Conservation (phyloP, 2,797 vertebrate genomes). For the Echiichthys vipera region DNA sequence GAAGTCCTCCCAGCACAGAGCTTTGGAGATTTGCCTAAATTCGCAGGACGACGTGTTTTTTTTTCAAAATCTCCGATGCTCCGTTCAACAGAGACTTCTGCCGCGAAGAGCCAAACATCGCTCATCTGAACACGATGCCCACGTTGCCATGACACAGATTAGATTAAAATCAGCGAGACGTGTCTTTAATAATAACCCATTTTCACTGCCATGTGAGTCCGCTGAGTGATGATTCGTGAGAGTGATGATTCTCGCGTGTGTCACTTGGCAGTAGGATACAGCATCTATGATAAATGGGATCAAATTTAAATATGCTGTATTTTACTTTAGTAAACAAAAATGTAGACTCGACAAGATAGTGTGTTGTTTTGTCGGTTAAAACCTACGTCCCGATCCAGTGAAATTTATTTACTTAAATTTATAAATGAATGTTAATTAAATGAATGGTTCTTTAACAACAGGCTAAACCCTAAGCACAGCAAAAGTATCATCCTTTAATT, state of each 20-base stretch:
- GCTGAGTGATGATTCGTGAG: too few relatives aligned
- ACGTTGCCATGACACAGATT: too few relatives aligned
- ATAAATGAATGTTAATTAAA: constrained; percentile 3
- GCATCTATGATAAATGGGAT: not conserved
- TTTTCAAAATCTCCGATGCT: too few relatives aligned
- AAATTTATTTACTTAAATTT: constrained; percentile 8
- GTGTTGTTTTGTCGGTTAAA: not conserved
- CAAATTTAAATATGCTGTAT: not conserved
- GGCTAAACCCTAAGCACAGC: not conserved
- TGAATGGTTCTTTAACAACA: not conserved
- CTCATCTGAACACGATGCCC: too few relatives aligned
- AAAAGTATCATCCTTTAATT: constrained; percentile 15
- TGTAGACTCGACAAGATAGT: not conserved
- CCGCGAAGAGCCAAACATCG: too few relatives aligned
- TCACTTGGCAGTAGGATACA: not conserved
- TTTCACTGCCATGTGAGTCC: not conserved
- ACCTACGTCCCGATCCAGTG: not conserved
- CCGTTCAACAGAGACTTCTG: too few relatives aligned
- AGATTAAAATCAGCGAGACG: too few relatives aligned
- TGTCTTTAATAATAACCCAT: not conserved
- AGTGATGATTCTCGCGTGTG: constrained; percentile 1
- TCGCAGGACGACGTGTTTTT: too few relatives aligned
- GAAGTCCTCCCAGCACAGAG: too few relatives aligned
- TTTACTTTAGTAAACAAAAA: not conserved
- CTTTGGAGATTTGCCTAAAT: too few relatives aligned